These are phyloP conservation scores for Volucella bombylans DNA, from an alignment of 2,888 invertebrate species.

Conservation along the genomic window DNA sequence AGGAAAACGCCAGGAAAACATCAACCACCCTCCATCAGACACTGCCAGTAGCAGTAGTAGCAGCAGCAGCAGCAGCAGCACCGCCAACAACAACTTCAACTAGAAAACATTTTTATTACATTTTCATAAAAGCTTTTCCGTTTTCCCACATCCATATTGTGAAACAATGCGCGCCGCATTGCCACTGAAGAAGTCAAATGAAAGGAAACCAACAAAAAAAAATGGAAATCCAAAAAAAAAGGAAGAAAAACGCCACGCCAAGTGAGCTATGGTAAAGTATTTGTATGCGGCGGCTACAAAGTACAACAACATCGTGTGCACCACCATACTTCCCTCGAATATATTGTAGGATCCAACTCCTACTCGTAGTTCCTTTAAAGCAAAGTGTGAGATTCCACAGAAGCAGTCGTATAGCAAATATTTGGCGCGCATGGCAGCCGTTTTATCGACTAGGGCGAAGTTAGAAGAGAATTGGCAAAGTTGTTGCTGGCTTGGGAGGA, in stretches of 20 bases:
- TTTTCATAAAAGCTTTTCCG: conserved; percentile 68
- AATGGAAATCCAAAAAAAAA: not conserved
- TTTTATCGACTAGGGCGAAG: conserved; percentile 44
- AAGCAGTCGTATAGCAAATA: conserved; percentile 53
- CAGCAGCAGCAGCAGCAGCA: conserved; percentile 2
- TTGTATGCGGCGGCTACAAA: conserved; percentile 40
- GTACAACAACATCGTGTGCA: conserved; percentile 31
- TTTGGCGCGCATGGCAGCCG: conserved; percentile 63
- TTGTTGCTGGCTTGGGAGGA: not conserved
- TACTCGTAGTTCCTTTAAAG: not conserved
- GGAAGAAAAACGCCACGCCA: conserved; percentile 10
- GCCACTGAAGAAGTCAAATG: conserved; percentile 10
- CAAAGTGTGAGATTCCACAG: conserved; percentile 53
- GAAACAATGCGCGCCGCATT: conserved; percentile 54
- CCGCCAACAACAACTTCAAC: conserved; percentile 48
- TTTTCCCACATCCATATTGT: conserved; percentile 61
- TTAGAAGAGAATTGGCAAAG: not conserved
- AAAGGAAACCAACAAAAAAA: not conserved
- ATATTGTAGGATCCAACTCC: conserved; percentile 3
- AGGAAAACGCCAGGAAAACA: conserved; percentile 48
- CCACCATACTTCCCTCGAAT: not conserved
- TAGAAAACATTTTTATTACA: conserved; percentile 68
- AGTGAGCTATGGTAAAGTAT: conserved; percentile 52
- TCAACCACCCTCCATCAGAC: conserved; percentile 11
- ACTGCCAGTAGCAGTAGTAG: not conserved